A percentile compares a stretch with the other conserved stretches of the same genome.
These are phyloP conservation scores for Manis crassicaudata DNA, from an alignment of 2,797 vertebrate genomes.

Conservation along the genomic window DNA sequence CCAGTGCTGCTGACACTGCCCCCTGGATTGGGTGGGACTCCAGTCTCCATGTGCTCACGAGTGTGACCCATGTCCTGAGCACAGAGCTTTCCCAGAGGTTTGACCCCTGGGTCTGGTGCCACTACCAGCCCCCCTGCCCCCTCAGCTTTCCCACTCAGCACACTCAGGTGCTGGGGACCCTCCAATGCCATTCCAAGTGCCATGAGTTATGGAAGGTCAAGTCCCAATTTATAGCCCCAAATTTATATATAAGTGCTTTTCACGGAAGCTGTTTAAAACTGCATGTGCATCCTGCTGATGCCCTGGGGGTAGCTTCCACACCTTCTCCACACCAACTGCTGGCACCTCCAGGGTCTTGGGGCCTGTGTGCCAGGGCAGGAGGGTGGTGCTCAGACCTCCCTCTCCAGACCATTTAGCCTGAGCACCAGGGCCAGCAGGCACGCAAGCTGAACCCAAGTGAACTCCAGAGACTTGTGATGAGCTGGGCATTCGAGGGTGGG, in stretches of 20 bases:
- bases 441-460: not conserved
- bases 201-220: not conserved
- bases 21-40: too few species aligned
- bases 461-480: not conserved
- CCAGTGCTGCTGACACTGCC: constrained; percentile 68
- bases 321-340: not conserved
- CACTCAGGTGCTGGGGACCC: constrained; percentile 28
- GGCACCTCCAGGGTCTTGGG: not conserved
- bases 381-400: too few species aligned
- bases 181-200: not conserved
- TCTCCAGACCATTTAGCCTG: too few species aligned
- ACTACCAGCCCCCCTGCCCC: too few species aligned
- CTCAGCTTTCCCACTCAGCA: constrained; percentile 14
- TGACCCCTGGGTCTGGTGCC: not conserved
- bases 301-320: constrained; percentile 25
- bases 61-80: too few species aligned
- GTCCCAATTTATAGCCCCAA: not conserved
- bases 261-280: not conserved
- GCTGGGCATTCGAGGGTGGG: rapidly evolving
- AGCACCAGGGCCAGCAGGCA: rapidly evolving
- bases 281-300: not conserved
- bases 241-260: not conserved
- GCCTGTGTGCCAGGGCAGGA: not conserved
- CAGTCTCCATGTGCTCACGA: too few species aligned
- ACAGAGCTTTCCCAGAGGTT: not conserved